Evolutionary conservation across 2,888 invertebrate genomes (phyloP), one percentile per base, ranked within the genome.

Genomic region (Esperia sulphurella): DNA sequence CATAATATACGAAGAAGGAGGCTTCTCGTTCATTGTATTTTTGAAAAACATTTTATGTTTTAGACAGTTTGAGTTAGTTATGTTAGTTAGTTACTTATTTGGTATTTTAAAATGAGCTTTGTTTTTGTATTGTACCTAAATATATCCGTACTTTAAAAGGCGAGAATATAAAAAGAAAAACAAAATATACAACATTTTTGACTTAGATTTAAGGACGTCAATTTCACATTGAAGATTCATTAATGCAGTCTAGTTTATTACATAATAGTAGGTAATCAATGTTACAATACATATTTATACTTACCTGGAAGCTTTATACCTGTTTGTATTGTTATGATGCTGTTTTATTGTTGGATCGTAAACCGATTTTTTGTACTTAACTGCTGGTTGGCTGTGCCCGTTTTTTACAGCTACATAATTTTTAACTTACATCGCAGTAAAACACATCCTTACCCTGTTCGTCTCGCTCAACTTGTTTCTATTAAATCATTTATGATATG

Each of bases 401-500:
- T 21, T 21, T 21, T 21, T 21, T 3, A 2, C 2, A 5, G 2
- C 21, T 21, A 21, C 21, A 21, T 21, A 2, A 21, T 21, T 21
- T 21, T 21, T 3, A 21, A 21, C 21, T 21, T 21, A 21, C 21
- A 21, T 2, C 21, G 21, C 3, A 21, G 21, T 21, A 21, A 21
- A n/a, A n/a, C n/a, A 21, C 21, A 21, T 21, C 21, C 21, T 21
- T 21, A 30, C 13, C 30, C 30, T 42, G 42, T 12, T 28, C 30
- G 42, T 30, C n/a, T n/a, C n/a, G n/a, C n/a, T n/a, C n/a, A n/a
- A n/a, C n/a, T 30, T 42, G 30, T 35, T 42, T 42, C 29, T 37
- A 37, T 38, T 10, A 35, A 33, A 38, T 42, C 21, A 41, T 56
- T 67, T 69, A 64, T 80, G 82, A 82, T 82, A 82, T 82, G 81